phyloP scores from a whole-genome alignment of 2,888 invertebrate genomes.

The Caenorhabditis macrosperma region DNA sequence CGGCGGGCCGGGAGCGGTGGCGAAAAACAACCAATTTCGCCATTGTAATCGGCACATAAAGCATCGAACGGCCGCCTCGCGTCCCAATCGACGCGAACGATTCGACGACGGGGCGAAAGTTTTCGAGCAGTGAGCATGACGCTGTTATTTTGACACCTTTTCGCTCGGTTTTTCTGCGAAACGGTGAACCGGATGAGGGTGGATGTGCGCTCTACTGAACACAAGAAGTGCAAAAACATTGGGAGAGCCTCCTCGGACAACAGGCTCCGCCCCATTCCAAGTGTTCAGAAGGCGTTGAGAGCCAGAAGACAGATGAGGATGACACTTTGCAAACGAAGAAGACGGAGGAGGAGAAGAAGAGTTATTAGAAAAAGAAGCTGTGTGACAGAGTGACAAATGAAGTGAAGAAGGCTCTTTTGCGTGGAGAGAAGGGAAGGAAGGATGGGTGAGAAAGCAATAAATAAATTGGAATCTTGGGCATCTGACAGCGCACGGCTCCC shows the following conservation, averaged over 20 bases:
- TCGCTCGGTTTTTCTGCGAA: neutral
- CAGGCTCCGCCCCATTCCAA: neutral
- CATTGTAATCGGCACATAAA: slow-evolving; percentile 19
- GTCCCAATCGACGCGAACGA: too few relatives aligned
- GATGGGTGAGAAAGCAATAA: slow-evolving; percentile 51
- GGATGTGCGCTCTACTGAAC: slow-evolving; percentile 7
- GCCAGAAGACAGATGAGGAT: neutral
- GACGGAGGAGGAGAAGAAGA: too few relatives aligned
- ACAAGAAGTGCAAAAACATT: neutral
- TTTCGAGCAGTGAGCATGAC: neutral
- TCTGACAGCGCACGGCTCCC: slow-evolving; percentile 10
- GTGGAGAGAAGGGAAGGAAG: neutral
- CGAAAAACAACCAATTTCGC: slow-evolving; percentile 42
- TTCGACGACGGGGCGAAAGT: too few relatives aligned
- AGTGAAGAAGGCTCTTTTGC: slow-evolving; percentile 30
- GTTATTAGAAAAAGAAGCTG: slow-evolving; percentile 30
- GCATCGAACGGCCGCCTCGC: neutral
- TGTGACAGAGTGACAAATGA: slow-evolving; percentile 37
- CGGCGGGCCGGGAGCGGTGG: slow-evolving; percentile 2
- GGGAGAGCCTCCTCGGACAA: neutral
- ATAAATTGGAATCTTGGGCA: slow-evolving; percentile 45
- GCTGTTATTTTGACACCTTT: neutral
- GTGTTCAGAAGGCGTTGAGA: neutral
- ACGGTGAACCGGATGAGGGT: neutral
- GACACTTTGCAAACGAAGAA: too few relatives aligned